Conservation (phyloP, 2,888 invertebrate genomes). For the Andricus curvator region DNA sequence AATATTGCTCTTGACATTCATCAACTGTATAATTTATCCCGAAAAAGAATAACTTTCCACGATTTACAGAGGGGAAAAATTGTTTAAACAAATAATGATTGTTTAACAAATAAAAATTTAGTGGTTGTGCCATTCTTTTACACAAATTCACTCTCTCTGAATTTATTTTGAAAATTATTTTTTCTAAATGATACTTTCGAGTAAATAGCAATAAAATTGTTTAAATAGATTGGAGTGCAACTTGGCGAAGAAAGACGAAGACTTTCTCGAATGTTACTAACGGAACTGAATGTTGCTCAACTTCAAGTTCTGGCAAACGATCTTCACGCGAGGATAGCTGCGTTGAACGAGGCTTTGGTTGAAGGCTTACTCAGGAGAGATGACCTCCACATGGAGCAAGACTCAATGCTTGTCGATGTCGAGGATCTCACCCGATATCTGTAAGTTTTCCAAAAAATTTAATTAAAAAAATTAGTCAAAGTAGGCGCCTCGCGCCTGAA, state of each 20-base stretch:
- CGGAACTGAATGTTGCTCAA: slow-evolving; percentile 96
- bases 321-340: slow-evolving; percentile 95
- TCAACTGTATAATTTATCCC: too few relatives aligned
- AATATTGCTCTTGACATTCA: too few relatives aligned
- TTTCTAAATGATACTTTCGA: background rate
- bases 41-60: too few relatives aligned
- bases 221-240: slow-evolving; percentile 86
- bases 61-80: too few relatives aligned
- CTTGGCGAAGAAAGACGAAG: slow-evolving; percentile 91
- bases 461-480: too few relatives aligned
- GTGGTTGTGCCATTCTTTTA: too few relatives aligned
- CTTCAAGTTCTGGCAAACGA: slow-evolving; percentile 97
- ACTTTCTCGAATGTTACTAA: slow-evolving; percentile 90
- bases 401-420: slow-evolving; percentile 98
- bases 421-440: slow-evolving; percentile 95
- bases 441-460: slow-evolving; percentile 80
- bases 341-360: slow-evolving; percentile 93
- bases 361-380: slow-evolving; percentile 94
- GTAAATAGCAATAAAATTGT: background rate
- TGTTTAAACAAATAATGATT: too few relatives aligned
- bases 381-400: slow-evolving; percentile 98
- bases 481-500: too few relatives aligned
- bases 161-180: too few relatives aligned
- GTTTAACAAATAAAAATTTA: too few relatives aligned
- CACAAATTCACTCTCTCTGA: too few relatives aligned